Conservation (phyloP, 2,888 invertebrate genomes). For the Tipula confusa region DNA sequence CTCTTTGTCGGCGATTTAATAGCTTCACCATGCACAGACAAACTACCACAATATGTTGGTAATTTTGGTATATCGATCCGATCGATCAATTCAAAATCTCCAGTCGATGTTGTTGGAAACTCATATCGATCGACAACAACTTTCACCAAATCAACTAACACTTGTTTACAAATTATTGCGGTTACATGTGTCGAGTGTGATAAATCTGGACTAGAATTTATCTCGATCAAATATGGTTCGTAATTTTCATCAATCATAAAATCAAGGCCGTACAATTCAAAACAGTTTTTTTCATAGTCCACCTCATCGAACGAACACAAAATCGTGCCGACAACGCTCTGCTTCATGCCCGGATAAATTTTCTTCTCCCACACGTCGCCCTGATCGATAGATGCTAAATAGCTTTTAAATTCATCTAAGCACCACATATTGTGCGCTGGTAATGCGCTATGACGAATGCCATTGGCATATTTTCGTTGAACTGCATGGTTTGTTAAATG, state of each 20-base stretch:
- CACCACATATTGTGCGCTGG: slow-evolving; percentile 85
- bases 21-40: neutral
- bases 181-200: slow-evolving; percentile 77
- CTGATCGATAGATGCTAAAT: slow-evolving; percentile 51
- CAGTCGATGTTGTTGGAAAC: neutral
- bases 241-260: slow-evolving; percentile 83
- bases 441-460: slow-evolving; percentile 56
- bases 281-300: slow-evolving; percentile 65
- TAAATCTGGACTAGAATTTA: slow-evolving; percentile 85
- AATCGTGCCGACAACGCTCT: slow-evolving; percentile 73
- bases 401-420: slow-evolving; percentile 63
- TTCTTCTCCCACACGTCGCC: slow-evolving; percentile 62
- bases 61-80: neutral
- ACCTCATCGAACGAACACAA: slow-evolving; percentile 72
- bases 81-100: neutral
- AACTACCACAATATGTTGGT: neutral
- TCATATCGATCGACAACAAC: slow-evolving; percentile 52
- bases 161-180: slow-evolving; percentile 72
- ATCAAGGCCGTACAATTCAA: slow-evolving; percentile 89
- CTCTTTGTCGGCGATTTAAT: neutral
- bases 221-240: slow-evolving; percentile 86
- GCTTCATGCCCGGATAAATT: slow-evolving; percentile 81
- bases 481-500: slow-evolving; percentile 86
- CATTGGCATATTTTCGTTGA: slow-evolving; percentile 64
- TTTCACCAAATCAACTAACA: slow-evolving; percentile 81